Evolutionary conservation across 2,113 vertebrate genomes (phyloP).

Genomic region (Garra rufa): DNA sequence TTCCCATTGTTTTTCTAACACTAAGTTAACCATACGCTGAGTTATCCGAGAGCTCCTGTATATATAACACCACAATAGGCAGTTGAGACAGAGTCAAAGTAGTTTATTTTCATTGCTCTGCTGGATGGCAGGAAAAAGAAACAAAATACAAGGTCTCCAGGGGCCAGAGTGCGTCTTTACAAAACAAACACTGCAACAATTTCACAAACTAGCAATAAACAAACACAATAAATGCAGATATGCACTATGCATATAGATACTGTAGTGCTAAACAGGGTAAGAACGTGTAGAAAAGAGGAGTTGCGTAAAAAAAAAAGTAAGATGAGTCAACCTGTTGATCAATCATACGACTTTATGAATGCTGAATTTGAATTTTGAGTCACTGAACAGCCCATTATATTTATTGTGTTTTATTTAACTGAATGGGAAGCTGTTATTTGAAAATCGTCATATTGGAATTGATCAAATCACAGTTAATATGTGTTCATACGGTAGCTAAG

Average conservation of each 20-base stretch:
- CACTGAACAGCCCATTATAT: neutral
- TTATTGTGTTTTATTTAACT: neutral
- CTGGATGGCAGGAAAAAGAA: conserved; percentile 9
- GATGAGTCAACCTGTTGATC: neutral
- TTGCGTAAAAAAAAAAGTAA: neutral
- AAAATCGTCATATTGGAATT: neutral
- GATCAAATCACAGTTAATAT: neutral
- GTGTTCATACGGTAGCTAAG: neutral
- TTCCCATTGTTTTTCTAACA: neutral
- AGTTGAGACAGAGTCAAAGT: neutral
- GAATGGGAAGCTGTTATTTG: neutral
- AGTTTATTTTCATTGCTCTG: conserved; percentile 14
- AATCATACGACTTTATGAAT: neutral
- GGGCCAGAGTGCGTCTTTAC: neutral
- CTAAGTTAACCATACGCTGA: neutral
- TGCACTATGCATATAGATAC: neutral
- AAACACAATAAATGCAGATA: neutral
- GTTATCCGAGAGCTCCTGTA: neutral
- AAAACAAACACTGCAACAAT: conserved; percentile 2
- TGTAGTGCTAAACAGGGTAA: neutral
- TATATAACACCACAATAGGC: conserved; percentile 34
- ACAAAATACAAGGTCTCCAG: neutral
- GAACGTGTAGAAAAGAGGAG: neutral
- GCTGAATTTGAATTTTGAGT: neutral
- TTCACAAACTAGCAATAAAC: conserved; percentile 5